Conservation (phyloP, 2,797 vertebrate genomes). For the Synaphobranchus kaupii region DNA sequence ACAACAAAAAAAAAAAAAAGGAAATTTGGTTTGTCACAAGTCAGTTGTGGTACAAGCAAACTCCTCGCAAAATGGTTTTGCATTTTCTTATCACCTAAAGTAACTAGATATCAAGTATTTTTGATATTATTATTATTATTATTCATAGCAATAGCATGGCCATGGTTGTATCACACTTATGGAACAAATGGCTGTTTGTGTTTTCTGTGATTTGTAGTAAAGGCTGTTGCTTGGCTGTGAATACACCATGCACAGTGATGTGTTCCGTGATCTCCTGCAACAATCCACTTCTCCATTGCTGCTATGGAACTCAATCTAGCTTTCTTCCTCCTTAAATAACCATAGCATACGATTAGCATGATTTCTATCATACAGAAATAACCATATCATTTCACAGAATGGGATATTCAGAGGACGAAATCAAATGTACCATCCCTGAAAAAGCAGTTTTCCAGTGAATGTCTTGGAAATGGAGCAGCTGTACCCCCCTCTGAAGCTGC, state of each 20-base stretch:
- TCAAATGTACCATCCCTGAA: neutral
- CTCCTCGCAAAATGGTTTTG: neutral
- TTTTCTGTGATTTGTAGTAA: neutral
- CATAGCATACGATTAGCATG: neutral
- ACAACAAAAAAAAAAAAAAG: neutral
- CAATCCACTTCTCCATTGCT: neutral
- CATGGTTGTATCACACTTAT: too few species aligned
- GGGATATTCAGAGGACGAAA: neutral
- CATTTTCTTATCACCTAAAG: neutral
- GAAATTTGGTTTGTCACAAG: too few species aligned
- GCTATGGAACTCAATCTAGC: neutral
- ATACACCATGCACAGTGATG: neutral
- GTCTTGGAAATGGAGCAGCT: neutral
- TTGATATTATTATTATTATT: neutral
- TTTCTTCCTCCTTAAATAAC: neutral
- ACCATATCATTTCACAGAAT: neutral
- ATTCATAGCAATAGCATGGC: too few species aligned
- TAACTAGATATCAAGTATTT: neutral
- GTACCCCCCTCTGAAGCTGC: slow-evolving; percentile 4
- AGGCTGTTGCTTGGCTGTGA: neutral
- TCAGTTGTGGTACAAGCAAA: neutral
- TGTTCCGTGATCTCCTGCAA: neutral
- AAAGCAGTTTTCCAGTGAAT: neutral
- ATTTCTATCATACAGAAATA: neutral
- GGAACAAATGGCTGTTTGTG: neutral